A percentile compares a stretch with the other conserved stretches of the same genome.
Evolutionary conservation across 2,888 invertebrate genomes (phyloP).

Genomic region (Cotesia congregata): DNA sequence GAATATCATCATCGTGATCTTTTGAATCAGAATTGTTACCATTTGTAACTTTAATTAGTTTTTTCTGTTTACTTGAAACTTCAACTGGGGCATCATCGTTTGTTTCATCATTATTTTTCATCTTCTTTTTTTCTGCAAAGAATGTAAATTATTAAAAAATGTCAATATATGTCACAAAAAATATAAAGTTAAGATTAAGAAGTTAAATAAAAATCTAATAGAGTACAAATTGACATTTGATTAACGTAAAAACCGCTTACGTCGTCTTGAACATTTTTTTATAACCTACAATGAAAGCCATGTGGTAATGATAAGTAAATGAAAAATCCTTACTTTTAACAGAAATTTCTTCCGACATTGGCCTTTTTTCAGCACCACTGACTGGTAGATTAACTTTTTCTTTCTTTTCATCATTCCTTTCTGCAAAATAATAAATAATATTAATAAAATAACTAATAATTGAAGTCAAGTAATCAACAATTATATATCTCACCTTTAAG

Average conservation of each 20-base stretch:
- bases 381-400: constrained; percentile 34
- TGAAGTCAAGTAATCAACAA: constrained; percentile 26
- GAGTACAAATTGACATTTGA: no score
- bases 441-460: constrained; percentile 11
- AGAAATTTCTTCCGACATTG: constrained; percentile 44
- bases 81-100: constrained; percentile 32
- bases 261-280: no score
- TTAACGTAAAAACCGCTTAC: no score
- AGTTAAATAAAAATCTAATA: no score
- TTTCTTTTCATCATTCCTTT: constrained; percentile 7
- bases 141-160: background rate
- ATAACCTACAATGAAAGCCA: background rate
- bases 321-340: constrained; percentile 53
- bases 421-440: constrained; percentile 27
- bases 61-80: constrained; percentile 40
- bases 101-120: background rate
- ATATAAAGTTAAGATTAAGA: background rate
- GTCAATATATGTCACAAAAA: background rate
- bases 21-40: constrained; percentile 59
- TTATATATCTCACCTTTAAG: constrained; percentile 49
- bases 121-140: background rate
- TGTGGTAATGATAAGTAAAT: background rate
- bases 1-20: constrained; percentile 55
- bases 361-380: constrained; percentile 47
- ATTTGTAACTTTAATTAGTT: constrained; percentile 58